phyloP scores from a whole-genome alignment of 2,888 invertebrate genomes.

The Acanthosoma haemorrhoidale region DNA sequence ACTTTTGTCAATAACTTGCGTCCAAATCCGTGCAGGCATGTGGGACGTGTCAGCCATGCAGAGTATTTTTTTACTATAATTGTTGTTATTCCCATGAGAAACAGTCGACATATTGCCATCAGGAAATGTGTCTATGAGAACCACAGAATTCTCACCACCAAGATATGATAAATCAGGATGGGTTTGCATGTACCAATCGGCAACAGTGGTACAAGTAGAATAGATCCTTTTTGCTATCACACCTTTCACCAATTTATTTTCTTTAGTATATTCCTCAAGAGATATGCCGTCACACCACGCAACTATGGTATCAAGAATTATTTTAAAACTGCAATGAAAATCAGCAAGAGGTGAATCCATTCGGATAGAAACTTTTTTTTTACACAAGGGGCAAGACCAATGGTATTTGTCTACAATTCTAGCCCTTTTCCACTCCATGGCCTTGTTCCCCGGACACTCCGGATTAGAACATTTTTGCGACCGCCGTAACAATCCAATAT shows the following conservation, averaged over 20 bases:
- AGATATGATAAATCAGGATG: slow-evolving; percentile 51
- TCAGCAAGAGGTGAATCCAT: slow-evolving; percentile 57
- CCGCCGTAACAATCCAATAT: slow-evolving; percentile 49
- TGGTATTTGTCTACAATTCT: slow-evolving; percentile 51
- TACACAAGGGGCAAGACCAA: slow-evolving; percentile 51
- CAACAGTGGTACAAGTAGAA: slow-evolving; percentile 53
- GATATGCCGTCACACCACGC: slow-evolving; percentile 56
- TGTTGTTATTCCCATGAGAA: slow-evolving; percentile 51
- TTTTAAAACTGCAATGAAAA: slow-evolving; percentile 57
- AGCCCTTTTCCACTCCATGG: slow-evolving; percentile 50
- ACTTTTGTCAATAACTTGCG: slow-evolving; percentile 45
- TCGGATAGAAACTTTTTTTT: slow-evolving; percentile 49
- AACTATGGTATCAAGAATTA: slow-evolving; percentile 56
- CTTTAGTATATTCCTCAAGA: slow-evolving; percentile 38
- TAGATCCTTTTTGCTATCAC: slow-evolving; percentile 54
- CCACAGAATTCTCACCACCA: slow-evolving; percentile 55
- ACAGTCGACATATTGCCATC: slow-evolving; percentile 53
- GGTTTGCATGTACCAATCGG: slow-evolving; percentile 49
- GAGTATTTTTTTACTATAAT: slow-evolving; percentile 55
- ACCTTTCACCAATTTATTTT: slow-evolving; percentile 37
- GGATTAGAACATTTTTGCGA: slow-evolving; percentile 46
- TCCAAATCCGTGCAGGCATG: slow-evolving; percentile 49
- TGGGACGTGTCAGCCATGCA: slow-evolving; percentile 59
- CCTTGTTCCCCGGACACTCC: slow-evolving; percentile 44
- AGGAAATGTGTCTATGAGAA: slow-evolving; percentile 62